Evolutionary conservation across 2,113 vertebrate genomes (phyloP).

Genomic region (Arvicanthis niloticus): DNA sequence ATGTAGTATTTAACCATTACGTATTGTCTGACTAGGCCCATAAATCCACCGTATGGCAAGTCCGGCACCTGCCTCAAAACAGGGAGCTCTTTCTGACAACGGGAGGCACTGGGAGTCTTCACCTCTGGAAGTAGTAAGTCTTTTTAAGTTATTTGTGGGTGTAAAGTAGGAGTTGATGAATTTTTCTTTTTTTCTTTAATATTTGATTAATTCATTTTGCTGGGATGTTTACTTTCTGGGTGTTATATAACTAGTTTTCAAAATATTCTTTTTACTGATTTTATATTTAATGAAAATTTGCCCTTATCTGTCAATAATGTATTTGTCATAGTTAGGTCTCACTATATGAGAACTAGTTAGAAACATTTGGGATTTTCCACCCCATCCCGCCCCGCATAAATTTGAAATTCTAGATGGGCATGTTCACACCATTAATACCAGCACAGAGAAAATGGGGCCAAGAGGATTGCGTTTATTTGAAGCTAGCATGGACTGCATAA

Average conservation of each 20-base stretch:
- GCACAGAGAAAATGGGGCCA: neutral
- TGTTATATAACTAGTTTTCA: conserved; percentile 48
- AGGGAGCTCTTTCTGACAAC: conserved; percentile 97
- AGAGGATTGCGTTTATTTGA: neutral
- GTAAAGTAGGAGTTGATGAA: neutral
- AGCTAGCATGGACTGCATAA: neutral
- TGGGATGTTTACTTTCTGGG: conserved; percentile 21
- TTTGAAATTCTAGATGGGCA: conserved; percentile 20
- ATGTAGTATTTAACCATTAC: neutral
- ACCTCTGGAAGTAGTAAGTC: conserved; percentile 99
- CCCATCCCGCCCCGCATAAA: neutral
- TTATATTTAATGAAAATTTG: conserved; percentile 18
- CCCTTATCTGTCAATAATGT: neutral
- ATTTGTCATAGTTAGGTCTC: conserved; percentile 19
- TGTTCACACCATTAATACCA: neutral
- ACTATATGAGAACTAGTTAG: neutral
- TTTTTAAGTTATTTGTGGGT: conserved; percentile 10
- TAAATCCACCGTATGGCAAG: conserved; percentile 98
- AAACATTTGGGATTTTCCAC: neutral
- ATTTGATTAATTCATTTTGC: conserved; percentile 36
- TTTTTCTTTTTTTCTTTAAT: conserved; percentile 36
- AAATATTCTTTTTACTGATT: conserved; percentile 28
- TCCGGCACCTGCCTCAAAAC: conserved; percentile 97
- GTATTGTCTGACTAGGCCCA: conserved; percentile 89
- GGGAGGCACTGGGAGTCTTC: conserved; percentile 95